A percentile compares a stretch with the other conserved stretches of the same genome.
Evolutionary conservation across 2,113 vertebrate genomes (phyloP).

Genomic region (Elachura formosa): DNA sequence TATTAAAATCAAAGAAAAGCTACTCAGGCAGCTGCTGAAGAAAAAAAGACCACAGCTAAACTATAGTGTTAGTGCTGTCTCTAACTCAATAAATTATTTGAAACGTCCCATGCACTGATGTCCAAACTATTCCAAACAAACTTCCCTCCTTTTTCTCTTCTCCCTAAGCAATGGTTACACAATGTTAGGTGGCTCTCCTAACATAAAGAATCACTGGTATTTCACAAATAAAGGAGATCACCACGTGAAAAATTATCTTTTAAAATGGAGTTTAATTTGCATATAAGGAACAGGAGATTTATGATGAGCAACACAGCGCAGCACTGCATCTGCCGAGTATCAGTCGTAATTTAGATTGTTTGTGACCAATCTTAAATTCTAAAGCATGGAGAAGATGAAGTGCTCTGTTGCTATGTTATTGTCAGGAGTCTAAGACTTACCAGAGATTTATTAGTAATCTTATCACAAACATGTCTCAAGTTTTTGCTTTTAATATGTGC

Average conservation of each 20-base stretch:
- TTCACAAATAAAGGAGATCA: slow-evolving; percentile 74
- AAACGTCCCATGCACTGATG: not conserved
- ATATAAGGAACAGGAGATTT: slow-evolving; percentile 89
- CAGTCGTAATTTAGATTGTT: slow-evolving; percentile 86
- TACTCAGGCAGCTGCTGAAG: slow-evolving; percentile 4
- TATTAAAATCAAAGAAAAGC: slow-evolving; percentile 35
- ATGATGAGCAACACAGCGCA: slow-evolving; percentile 70
- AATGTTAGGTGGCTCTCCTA: not conserved
- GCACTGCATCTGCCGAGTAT: slow-evolving; percentile 80
- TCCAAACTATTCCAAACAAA: slow-evolving; percentile 29
- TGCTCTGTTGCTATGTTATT: slow-evolving; percentile 82
- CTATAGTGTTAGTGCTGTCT: not conserved
- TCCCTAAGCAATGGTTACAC: not conserved
- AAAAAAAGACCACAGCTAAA: not conserved
- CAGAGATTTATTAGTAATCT: slow-evolving; percentile 91
- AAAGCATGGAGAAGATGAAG: slow-evolving; percentile 84
- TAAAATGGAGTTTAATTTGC: slow-evolving; percentile 91
- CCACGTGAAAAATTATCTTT: slow-evolving; percentile 88
- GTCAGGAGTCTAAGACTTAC: slow-evolving; percentile 86
- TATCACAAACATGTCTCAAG: slow-evolving; percentile 93
- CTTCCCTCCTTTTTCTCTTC: not conserved
- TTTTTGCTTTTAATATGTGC: slow-evolving; percentile 90
- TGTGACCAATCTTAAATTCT: slow-evolving; percentile 90
- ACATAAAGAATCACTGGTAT: slow-evolving; percentile 65
- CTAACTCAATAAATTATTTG: slow-evolving; percentile 38